Percentiles rank a stretch among this genome's conserved stretches.
phyloP scores from a whole-genome alignment of 2,888 invertebrate genomes.

The Agrotis segetum region DNA sequence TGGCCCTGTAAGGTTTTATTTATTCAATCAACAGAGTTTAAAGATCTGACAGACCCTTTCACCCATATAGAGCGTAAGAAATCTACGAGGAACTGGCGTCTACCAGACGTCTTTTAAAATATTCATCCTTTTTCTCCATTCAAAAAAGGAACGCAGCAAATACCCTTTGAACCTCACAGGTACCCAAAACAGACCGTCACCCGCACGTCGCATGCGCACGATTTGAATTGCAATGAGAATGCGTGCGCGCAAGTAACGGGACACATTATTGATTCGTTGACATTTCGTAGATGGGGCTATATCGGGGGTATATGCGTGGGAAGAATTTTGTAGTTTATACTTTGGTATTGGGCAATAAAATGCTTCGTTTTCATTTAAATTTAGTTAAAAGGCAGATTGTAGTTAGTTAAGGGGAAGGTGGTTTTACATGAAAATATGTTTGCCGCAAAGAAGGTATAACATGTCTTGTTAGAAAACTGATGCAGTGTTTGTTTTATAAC shows the following conservation, averaged over 20 bases:
- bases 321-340: conserved; percentile 41
- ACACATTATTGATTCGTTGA: conserved; percentile 67
- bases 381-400: not conserved
- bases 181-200: conserved; percentile 51
- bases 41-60: not conserved
- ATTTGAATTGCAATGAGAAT: conserved; percentile 75
- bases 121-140: conserved; percentile 2
- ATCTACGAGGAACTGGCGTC: not conserved
- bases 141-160: not conserved
- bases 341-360: conserved; percentile 12
- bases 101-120: not conserved
- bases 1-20: too few relatives aligned
- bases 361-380: not conserved
- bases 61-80: not conserved
- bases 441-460: too few relatives aligned
- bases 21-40: too few relatives aligned
- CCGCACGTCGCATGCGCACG: conserved; percentile 49
- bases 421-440: too few relatives aligned
- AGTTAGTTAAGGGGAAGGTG: too few relatives aligned
- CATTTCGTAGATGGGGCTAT: conserved; percentile 57
- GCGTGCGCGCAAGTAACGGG: conserved; percentile 68
- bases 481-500: too few relatives aligned
- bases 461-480: too few relatives aligned
- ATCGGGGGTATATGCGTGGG: conserved; percentile 44
- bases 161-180: conserved; percentile 44